These are phyloP conservation scores for Telmatherina bonti DNA, from an alignment of 2,797 vertebrate genomes.

Conservation along the genomic window DNA sequence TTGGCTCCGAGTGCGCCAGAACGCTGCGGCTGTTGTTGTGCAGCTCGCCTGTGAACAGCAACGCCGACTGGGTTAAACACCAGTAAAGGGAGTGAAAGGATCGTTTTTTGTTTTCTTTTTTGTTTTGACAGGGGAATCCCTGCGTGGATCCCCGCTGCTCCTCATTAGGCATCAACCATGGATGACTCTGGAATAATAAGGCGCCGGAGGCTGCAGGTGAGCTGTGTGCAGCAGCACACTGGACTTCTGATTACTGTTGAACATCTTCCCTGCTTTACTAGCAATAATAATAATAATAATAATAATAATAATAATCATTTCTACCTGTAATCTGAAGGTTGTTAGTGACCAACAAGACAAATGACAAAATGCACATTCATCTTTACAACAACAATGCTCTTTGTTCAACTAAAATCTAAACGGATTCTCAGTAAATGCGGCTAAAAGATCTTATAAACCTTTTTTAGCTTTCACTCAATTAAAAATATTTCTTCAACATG, in stretches of 20 bases:
- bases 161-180: conserved; percentile 71
- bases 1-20: conserved; percentile 38
- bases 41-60: conserved; percentile 24
- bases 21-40: conserved; percentile 33
- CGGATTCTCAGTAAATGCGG: too few relatives aligned
- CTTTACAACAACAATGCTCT: neutral
- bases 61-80: conserved; percentile 26
- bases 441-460: too few relatives aligned
- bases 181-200: conserved; percentile 91
- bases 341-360: neutral
- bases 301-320: too few relatives aligned
- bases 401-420: too few relatives aligned
- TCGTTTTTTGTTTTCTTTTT: too few relatives aligned
- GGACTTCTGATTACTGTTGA: neutral
- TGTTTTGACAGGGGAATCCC: conserved; percentile 42
- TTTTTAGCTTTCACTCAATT: neutral
- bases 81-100: conserved; percentile 16
- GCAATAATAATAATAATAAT: too few relatives aligned
- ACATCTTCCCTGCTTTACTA: neutral
- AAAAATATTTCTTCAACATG: neutral
- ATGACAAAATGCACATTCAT: neutral
- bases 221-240: conserved; percentile 18
- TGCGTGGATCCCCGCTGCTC: conserved; percentile 25
- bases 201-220: conserved; percentile 91
- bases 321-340: neutral